Base-by-base conservation (phyloP, 2,888 invertebrate species). In the Hartigia nigra region DNA sequence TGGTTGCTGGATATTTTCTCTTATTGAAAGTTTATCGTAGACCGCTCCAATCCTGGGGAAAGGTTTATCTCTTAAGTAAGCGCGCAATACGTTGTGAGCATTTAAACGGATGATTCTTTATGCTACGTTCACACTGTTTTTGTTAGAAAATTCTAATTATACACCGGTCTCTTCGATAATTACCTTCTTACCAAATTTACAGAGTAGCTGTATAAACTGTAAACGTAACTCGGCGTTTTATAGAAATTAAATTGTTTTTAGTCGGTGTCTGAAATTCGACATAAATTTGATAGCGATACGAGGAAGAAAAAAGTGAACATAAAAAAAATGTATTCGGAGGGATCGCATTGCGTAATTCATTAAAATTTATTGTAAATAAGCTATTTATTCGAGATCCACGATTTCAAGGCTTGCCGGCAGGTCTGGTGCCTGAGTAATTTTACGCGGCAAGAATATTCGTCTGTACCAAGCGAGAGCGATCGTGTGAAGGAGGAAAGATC, bases 1-100 rank as follows among this genome's bases (percentile, higher is more conserved):
- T 78, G 77, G 79, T 76, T 78, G 76, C 74, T 55, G 70, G 55
- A 74, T 32, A 32, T 78, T 78, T 75, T 75, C 74, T 36, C 69
- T 80, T 76, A 36, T 75, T 31, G 75, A 75, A 75, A 75, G 75
- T 75, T 75, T 31, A 37, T 75, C 75, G n/a, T 31, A 55, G 23
- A 23, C 55, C 55, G 55, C 55, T 55, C 55, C 23, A 23, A 55
- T 55, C 55, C 55, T 55, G 55, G 55, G 55, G 55, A 55, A 55
- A 55, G 55, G 55, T 55, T 55, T 55, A 23, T 55, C 2, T 55
- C 55, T 55, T 9, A 23, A 23, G 55, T 23, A 23, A 23, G 23
- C 55, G 23, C 5, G 55, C 23, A 55, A 55, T 55, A 55, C 55
- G 23, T 55, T 5, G 55, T 55, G 23, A 55, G 23, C 23, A 23